A percentile compares a stretch with the other conserved stretches of the same genome.
Conservation (phyloP, 2,797 vertebrate species). For the Jordanella pulchra region DNA sequence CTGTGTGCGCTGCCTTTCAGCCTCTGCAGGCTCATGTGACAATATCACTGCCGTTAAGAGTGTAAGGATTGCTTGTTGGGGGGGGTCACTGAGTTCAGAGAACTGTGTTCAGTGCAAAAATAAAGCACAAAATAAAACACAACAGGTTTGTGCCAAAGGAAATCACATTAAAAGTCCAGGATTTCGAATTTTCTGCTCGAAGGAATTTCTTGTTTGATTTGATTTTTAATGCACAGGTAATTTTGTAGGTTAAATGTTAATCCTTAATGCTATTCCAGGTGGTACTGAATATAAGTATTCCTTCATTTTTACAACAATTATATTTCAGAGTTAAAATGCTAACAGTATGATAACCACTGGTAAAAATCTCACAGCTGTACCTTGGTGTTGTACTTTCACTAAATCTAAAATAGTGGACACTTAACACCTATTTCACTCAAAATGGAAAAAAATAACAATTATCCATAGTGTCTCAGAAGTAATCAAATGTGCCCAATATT, state of each 20-base stretch:
- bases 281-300: neutral
- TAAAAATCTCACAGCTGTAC: neutral
- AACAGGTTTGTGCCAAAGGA: conserved; percentile 38
- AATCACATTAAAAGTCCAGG: conserved; percentile 48
- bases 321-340: neutral
- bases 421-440: too few relatives aligned
- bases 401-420: neutral
- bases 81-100: conserved; percentile 66
- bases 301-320: too few relatives aligned
- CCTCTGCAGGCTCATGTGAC: conserved; percentile 72
- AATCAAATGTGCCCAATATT: neutral
- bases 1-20: conserved; percentile 49
- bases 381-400: neutral
- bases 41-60: conserved; percentile 61
- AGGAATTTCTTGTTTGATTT: conserved; percentile 28
- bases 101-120: conserved; percentile 45
- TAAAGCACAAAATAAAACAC: conserved; percentile 42
- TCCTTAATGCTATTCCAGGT: conserved; percentile 8
- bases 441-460: neutral
- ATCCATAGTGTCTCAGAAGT: neutral
- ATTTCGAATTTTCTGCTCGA: conserved; percentile 46
- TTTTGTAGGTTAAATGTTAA: neutral
- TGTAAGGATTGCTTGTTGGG: conserved; percentile 64
- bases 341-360: neutral
- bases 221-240: conserved; percentile 19